Percentiles rank a stretch among this genome's conserved stretches.
Evolutionary conservation across 2,888 invertebrate species (phyloP).

Genomic region (Leptothorax acervorum): DNA sequence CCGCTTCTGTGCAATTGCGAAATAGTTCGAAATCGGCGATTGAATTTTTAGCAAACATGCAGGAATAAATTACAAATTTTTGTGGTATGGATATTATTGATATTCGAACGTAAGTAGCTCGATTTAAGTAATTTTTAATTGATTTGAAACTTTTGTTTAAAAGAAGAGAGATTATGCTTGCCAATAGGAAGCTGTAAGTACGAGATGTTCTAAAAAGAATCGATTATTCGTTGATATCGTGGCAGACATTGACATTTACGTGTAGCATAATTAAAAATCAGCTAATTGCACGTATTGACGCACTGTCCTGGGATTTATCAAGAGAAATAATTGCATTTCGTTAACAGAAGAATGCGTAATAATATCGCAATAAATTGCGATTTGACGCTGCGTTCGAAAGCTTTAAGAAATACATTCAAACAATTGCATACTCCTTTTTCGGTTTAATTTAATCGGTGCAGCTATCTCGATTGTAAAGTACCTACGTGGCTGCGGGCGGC

Average conservation of each 20-base stretch:
- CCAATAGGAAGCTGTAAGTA: not conserved
- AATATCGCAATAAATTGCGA: conserved; percentile 18
- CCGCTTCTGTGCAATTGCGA: conserved; percentile 18
- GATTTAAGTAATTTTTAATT: conserved; percentile 13
- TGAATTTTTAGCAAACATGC: not conserved
- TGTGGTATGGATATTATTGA: not conserved
- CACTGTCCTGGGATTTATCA: not conserved
- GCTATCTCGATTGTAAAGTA: not conserved
- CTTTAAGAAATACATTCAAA: not conserved
- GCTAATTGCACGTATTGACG: not conserved
- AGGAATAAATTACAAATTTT: not conserved
- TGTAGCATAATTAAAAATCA: conserved; percentile 8
- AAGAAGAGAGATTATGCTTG: not conserved
- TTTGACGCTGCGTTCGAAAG: not conserved
- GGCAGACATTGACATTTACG: not conserved
- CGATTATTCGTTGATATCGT: not conserved
- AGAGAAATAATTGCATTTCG: not conserved
- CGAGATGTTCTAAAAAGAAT: not conserved
- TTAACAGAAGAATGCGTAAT: not conserved
- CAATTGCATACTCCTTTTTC: not conserved
- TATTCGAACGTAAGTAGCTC: not conserved
- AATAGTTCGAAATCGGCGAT: conserved; percentile 18
- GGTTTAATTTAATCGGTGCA: not conserved
- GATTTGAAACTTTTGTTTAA: not conserved
- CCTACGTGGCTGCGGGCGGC: conserved; percentile 10